Base-by-base conservation (phyloP, 2,797 vertebrate species). In the Gadopsis bispinosus region DNA sequence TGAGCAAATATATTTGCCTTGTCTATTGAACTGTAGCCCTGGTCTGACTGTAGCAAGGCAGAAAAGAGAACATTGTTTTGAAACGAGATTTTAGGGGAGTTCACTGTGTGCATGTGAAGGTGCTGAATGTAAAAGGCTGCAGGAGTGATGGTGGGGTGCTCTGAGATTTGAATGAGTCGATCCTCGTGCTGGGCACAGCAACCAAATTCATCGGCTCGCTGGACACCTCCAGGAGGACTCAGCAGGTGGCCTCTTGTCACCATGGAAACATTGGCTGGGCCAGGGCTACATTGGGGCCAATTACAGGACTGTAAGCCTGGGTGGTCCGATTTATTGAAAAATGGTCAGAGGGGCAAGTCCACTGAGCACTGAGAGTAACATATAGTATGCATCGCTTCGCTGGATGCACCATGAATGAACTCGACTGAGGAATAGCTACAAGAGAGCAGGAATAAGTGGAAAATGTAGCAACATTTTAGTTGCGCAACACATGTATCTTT, bases 271-370 rank as follows among this genome's bases (percentile, higher is more conserved):
- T 67, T 73, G 84, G 73, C 71, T 37, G 54, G 86, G 69, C 72
- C 48, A 53, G 77, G 75, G 60, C 79, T 85, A 84, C 83, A 77
- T 22, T 56, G 73, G 78, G 84, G 82, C 85, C 89, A 90, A 90
- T 91, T 87, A 93, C 79, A 86, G 77, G 56, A 76, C 72, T 86
- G 77, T 69, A 88, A 90, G 89, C 75, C 77, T 84, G 87, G 83
- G 69, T 89, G 91, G 87, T 90, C 85, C 61, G 61, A 84, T 86
- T 87, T 86, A 91, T 88, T 83, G 87, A 83, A 90, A 90, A 89
- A 83, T 71, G 86, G 75, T 82, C 85, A 72, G 66, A 80, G 69
- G 81, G 70, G 83, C 76, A 73, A 75, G 77, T 79, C 83, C 74
- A 61, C 43, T 43, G 70, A 80, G 73, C 51, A 2, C 69, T 47